Conservation (phyloP, 2,113 vertebrate genomes). For the Arvicanthis niloticus region DNA sequence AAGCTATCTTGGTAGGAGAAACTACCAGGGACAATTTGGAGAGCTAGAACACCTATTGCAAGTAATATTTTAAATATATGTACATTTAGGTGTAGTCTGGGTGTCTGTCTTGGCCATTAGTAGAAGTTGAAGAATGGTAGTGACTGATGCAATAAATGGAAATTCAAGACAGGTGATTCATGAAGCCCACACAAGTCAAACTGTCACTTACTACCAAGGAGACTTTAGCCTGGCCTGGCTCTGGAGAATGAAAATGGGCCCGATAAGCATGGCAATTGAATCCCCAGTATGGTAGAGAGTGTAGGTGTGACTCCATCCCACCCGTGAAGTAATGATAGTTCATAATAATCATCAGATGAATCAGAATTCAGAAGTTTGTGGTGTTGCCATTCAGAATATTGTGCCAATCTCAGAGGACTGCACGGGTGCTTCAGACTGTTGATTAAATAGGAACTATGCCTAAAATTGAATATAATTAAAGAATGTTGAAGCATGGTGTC, state of each 20-base stretch:
- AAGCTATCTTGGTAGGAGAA: not conserved
- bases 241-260: constrained; percentile 9
- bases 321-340: constrained; percentile 9
- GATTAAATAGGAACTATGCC: constrained; percentile 73
- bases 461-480: constrained; percentile 70
- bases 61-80: constrained; percentile 57
- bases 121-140: not conserved
- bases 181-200: not conserved
- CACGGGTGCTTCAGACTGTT: constrained; percentile 70
- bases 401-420: constrained; percentile 51
- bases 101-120: constrained; percentile 11
- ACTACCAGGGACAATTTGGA: constrained; percentile 29
- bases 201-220: not conserved
- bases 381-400: constrained; percentile 36
- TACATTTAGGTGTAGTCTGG: constrained; percentile 35
- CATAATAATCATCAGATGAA: constrained; percentile 12
- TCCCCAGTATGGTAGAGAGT: not conserved
- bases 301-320: not conserved
- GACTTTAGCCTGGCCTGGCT: constrained; percentile 51
- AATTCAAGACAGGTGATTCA: not conserved
- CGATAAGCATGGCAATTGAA: not conserved
- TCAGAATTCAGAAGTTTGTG: constrained; percentile 55
- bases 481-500: constrained; percentile 72
- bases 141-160: not conserved
- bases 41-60: constrained; percentile 47